Conservation (phyloP, 2,797 vertebrate genomes). For the Selene dorsalis region DNA sequence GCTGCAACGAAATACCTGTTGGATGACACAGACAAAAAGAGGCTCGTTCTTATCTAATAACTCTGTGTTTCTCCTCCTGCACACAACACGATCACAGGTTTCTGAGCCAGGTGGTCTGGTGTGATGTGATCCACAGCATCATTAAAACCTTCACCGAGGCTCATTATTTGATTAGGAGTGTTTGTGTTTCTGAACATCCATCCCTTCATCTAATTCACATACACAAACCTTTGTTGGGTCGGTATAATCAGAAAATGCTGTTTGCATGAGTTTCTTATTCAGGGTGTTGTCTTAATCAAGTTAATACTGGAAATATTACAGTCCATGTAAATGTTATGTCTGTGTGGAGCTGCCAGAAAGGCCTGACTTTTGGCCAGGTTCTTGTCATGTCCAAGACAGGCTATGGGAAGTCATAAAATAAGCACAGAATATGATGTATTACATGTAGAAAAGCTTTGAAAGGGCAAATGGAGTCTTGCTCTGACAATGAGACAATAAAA, state of each 20-base stretch:
- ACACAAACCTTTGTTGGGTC: constrained; percentile 34
- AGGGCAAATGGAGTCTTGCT: constrained; percentile 35
- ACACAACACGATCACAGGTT: not conserved
- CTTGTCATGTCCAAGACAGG: constrained; percentile 52
- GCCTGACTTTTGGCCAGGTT: constrained; percentile 51
- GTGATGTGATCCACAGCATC: constrained; percentile 19
- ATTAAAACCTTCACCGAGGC: constrained; percentile 22
- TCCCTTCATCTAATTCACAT: constrained; percentile 20
- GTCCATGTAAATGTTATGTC: constrained; percentile 71
- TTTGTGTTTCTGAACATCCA: constrained; percentile 29
- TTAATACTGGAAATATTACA: constrained; percentile 64
- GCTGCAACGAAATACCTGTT: not conserved
- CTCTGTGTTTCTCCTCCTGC: not conserved
- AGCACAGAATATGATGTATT: constrained; percentile 63
- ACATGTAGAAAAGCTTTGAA: constrained; percentile 52
- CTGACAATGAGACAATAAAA: constrained; percentile 60
- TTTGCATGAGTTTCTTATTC: constrained; percentile 62
- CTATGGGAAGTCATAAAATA: constrained; percentile 67
- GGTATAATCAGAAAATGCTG: constrained; percentile 57
- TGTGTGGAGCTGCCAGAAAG: constrained; percentile 61
- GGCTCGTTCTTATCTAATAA: not conserved
- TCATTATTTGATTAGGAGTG: constrained; percentile 25
- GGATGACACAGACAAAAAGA: not conserved
- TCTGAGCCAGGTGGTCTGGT: constrained; percentile 16
- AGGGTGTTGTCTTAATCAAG: constrained; percentile 68